These are phyloP conservation scores for Enteromius argenteus DNA, from an alignment of 2,797 vertebrate species.

Conservation along the genomic window DNA sequence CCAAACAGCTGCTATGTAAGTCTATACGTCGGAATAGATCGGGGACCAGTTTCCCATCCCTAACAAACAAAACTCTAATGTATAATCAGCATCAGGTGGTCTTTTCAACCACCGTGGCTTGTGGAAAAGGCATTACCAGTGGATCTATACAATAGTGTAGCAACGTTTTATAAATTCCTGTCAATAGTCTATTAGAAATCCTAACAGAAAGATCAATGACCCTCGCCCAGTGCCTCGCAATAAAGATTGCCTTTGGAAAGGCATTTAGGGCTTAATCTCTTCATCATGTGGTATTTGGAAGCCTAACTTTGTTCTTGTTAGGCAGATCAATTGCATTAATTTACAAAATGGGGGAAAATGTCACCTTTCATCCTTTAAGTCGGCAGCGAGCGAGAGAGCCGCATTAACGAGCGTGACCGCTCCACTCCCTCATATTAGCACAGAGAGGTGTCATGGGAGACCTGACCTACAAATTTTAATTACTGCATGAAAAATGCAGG, in stretches of 20 bases:
- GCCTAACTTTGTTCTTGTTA: slow-evolving; percentile 97
- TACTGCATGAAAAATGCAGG: slow-evolving; percentile 94
- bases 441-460: slow-evolving; percentile 90
- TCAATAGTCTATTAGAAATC: slow-evolving; percentile 98
- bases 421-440: slow-evolving; percentile 84
- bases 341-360: slow-evolving; percentile 96
- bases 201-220: slow-evolving; percentile 96
- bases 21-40: neutral
- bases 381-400: slow-evolving; percentile 80
- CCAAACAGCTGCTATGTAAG: slow-evolving; percentile 35
- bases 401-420: slow-evolving; percentile 80
- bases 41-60: neutral
- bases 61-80: slow-evolving; percentile 4
- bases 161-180: slow-evolving; percentile 94
- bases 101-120: neutral
- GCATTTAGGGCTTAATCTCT: slow-evolving; percentile 96
- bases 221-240: slow-evolving; percentile 85
- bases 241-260: slow-evolving; percentile 93
- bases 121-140: slow-evolving; percentile 77
- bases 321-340: slow-evolving; percentile 96
- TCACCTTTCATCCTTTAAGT: slow-evolving; percentile 97
- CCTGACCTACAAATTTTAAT: slow-evolving; percentile 98
- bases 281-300: slow-evolving; percentile 98
- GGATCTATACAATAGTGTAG: slow-evolving; percentile 86
- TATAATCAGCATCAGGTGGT: neutral